phyloP scores from a whole-genome alignment of 1,140 invertebrate genomes.

The Bombus turneri region DNA sequence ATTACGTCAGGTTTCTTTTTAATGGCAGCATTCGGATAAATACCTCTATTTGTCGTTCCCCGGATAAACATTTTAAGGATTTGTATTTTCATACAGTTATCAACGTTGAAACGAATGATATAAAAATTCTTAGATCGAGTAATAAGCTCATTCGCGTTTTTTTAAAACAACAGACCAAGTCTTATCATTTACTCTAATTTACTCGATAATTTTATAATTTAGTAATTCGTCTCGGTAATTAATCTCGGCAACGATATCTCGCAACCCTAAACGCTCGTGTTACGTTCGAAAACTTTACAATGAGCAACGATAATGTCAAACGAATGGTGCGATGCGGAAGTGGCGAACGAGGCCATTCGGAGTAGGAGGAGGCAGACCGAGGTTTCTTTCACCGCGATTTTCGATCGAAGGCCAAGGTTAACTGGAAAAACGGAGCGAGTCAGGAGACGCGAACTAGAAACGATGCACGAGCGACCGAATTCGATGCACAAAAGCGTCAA shows the following conservation, averaged over 20 bases:
- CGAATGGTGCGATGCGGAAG: background rate
- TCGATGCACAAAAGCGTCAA: constrained; percentile 22
- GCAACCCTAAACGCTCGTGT: no score
- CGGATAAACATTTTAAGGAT: background rate
- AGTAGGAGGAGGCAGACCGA: background rate
- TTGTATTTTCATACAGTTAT: no score
- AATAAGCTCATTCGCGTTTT: no score
- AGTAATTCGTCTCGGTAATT: no score
- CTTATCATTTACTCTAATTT: no score
- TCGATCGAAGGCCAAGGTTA: constrained; percentile 40
- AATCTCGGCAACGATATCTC: no score
- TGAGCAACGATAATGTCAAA: background rate
- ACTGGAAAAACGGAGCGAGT: constrained; percentile 13
- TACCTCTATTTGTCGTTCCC: background rate
- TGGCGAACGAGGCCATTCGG: background rate
- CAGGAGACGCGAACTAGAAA: constrained; percentile 8
- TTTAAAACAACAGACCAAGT: no score
- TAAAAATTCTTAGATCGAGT: no score
- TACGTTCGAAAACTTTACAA: no score
- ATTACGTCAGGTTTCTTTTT: background rate
- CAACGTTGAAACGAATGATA: no score
- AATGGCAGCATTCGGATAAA: background rate
- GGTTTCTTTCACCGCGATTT: constrained; percentile 46
- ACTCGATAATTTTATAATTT: no score
- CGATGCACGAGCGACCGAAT: constrained; percentile 1